Evolutionary conservation across 2,888 invertebrate species (phyloP).

Genomic region (Nemurella pictetii): DNA sequence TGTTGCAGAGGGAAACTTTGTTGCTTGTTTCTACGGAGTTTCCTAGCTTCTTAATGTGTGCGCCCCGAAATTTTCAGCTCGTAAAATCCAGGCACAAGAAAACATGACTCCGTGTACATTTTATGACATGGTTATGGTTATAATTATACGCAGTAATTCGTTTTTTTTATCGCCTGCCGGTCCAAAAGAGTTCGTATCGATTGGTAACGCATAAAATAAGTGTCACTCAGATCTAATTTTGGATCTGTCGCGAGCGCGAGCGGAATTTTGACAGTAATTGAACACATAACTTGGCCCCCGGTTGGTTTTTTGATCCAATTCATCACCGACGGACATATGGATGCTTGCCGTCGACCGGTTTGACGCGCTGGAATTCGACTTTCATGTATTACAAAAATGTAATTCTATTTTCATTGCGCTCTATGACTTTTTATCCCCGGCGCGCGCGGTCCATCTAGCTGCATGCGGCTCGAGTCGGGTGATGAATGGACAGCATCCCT

Average conservation of each 20-base stretch:
- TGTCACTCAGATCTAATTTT: constrained; percentile 12
- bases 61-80: too few relatives aligned
- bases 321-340: constrained; percentile 25
- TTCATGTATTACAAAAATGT: background rate
- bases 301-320: constrained; percentile 28
- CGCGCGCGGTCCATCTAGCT: background rate
- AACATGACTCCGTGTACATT: too few relatives aligned
- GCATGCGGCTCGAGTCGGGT: background rate
- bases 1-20: background rate
- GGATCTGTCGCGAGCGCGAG: background rate
- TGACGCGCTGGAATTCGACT: background rate
- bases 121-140: too few relatives aligned
- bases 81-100: too few relatives aligned
- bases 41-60: background rate
- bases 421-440: background rate
- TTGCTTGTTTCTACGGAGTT: too few relatives aligned
- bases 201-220: background rate
- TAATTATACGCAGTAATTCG: too few relatives aligned
- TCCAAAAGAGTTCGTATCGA: too few relatives aligned
- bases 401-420: background rate
- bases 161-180: too few relatives aligned
- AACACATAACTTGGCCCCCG: constrained; percentile 32
- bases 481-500: background rate
- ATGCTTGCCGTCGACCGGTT: background rate
- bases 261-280: constrained; percentile 32